Percentiles rank a stretch among this genome's conserved stretches.
Evolutionary conservation across 1,140 invertebrate species (phyloP).

Genomic region (Arion vulgaris): DNA sequence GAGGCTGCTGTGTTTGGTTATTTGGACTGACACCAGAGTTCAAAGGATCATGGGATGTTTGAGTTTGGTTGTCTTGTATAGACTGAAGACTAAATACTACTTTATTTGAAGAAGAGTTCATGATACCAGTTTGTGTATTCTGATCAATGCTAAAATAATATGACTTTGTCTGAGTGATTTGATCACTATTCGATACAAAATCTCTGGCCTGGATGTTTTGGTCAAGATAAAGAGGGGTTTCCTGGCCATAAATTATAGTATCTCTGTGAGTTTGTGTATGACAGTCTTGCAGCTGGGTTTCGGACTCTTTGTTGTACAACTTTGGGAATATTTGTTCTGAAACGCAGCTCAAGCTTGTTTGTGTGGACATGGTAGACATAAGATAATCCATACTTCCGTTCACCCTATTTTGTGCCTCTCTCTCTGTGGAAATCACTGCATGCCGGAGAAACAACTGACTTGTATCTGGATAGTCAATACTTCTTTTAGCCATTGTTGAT

Average conservation of each 20-base stretch:
- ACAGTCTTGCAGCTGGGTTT: slow-evolving; percentile 5
- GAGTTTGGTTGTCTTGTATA: slow-evolving; percentile 18
- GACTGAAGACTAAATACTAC: neutral
- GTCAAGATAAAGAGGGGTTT: neutral
- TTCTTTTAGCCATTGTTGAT: neutral
- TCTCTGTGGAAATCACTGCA: too few species aligned
- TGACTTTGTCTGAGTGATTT: neutral
- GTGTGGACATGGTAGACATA: slow-evolving; percentile 23
- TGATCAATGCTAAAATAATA: slow-evolving; percentile 1
- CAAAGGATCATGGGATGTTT: neutral
- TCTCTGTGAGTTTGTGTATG: slow-evolving; percentile 5
- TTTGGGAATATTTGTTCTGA: slow-evolving; percentile 8
- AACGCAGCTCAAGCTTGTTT: slow-evolving; percentile 25
- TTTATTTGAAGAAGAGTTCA: neutral
- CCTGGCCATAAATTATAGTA: neutral
- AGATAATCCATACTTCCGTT: neutral
- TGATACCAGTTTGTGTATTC: slow-evolving; percentile 18
- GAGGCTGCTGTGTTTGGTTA: slow-evolving; percentile 1
- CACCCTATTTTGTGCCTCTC: neutral
- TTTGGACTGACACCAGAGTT: neutral
- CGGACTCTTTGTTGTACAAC: neutral
- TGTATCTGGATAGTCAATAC: neutral
- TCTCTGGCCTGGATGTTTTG: neutral
- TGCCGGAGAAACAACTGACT: neutral
- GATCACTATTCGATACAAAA: neutral